Percentiles rank a stretch among this genome's conserved stretches.
Evolutionary conservation across 1,140 invertebrate genomes (phyloP).

Genomic region (Helicoverpa zea): DNA sequence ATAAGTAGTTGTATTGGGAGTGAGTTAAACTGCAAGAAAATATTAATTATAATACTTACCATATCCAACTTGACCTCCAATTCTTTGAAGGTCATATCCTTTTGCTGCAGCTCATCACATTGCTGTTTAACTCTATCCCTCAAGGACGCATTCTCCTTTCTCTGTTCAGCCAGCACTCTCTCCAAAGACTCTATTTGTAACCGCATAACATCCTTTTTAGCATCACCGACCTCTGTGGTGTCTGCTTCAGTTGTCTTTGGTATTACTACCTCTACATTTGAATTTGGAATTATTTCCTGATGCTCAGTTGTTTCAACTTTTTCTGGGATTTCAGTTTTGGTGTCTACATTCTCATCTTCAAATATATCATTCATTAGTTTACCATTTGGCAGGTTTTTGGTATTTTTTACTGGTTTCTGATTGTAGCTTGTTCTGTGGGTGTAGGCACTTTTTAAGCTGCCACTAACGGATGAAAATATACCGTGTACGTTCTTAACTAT

Average conservation of each 20-base stretch:
- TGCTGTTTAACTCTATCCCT: slow-evolving; percentile 75
- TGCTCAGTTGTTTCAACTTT: slow-evolving; percentile 16
- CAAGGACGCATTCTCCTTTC: slow-evolving; percentile 72
- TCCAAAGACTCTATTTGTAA: slow-evolving; percentile 78
- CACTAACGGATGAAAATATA: slow-evolving; percentile 80
- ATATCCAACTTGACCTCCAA: slow-evolving; percentile 79
- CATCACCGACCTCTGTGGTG: slow-evolving; percentile 47
- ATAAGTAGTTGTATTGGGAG: too few species aligned
- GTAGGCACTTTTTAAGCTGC: slow-evolving; percentile 80
- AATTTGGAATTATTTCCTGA: slow-evolving; percentile 45
- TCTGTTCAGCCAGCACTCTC: slow-evolving; percentile 72
- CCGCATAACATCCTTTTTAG: slow-evolving; percentile 68
- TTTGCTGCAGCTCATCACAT: slow-evolving; percentile 72
- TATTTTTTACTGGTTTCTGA: slow-evolving; percentile 66
- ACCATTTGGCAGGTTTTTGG: slow-evolving; percentile 70
- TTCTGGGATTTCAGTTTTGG: slow-evolving; percentile 10
- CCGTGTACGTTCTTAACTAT: slow-evolving; percentile 83
- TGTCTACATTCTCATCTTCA: slow-evolving; percentile 65
- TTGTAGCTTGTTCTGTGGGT: slow-evolving; percentile 61
- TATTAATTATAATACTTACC: slow-evolving; percentile 65
- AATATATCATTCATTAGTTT: slow-evolving; percentile 82
- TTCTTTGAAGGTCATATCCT: slow-evolving; percentile 79
- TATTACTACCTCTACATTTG: slow-evolving; percentile 26
- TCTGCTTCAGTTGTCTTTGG: slow-evolving; percentile 16
- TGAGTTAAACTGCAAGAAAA: too few species aligned